Percentiles rank a stretch among this genome's conserved stretches.
These are phyloP conservation scores for Drosophila albomicans DNA, from an alignment of 1,140 invertebrate species.

Conservation along the genomic window DNA sequence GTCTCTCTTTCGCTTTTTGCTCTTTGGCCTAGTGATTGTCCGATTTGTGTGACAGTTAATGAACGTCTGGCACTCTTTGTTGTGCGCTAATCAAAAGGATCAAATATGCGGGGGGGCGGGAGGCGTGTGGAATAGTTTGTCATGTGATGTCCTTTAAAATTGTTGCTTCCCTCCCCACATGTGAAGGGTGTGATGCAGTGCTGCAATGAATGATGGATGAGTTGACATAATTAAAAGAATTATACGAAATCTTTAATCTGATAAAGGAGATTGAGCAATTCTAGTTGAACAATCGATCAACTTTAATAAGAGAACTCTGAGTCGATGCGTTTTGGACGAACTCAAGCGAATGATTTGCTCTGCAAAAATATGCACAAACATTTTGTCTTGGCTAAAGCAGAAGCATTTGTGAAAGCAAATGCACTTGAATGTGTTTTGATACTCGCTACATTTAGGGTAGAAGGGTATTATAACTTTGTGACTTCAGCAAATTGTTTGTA, in stretches of 20 bases:
- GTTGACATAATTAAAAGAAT: conserved; percentile 26
- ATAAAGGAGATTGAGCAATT: background rate
- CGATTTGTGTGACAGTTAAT: conserved; percentile 75
- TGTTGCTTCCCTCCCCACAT: background rate
- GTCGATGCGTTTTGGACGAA: too few relatives aligned
- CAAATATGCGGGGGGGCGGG: background rate
- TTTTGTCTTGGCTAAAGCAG: background rate
- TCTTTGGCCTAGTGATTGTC: conserved; percentile 31
- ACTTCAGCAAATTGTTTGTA: too few relatives aligned
- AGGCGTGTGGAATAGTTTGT: background rate
- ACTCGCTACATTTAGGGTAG: too few relatives aligned
- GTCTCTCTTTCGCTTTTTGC: background rate
- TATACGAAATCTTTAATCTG: background rate
- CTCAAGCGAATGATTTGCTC: too few relatives aligned
- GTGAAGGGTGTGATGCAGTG: conserved; percentile 6
- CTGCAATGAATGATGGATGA: conserved; percentile 70
- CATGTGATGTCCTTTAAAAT: conserved; percentile 47
- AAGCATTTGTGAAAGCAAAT: background rate
- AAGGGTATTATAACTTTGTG: too few relatives aligned
- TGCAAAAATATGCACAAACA: too few relatives aligned
- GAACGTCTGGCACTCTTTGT: conserved; percentile 66
- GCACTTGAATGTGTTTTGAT: background rate
- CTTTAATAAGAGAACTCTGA: too few relatives aligned
- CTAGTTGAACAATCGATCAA: too few relatives aligned
- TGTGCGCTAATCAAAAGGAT: conserved; percentile 66